Percentiles rank a stretch among this genome's conserved stretches.
Evolutionary conservation across 2,797 vertebrate genomes (phyloP).

Genomic region (Onychomys leucogaster): DNA sequence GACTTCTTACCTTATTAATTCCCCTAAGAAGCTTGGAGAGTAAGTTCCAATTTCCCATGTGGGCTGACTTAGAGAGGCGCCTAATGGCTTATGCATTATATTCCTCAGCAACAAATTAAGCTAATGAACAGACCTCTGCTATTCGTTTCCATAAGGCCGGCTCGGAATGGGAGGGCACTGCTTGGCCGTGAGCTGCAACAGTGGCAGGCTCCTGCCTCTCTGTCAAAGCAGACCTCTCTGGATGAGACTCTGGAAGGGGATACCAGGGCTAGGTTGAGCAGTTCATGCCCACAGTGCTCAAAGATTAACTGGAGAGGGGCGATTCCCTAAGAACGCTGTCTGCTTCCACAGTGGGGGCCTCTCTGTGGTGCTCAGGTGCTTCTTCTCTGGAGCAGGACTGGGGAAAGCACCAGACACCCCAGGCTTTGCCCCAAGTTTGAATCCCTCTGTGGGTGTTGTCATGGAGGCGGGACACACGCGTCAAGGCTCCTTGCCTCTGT

Average conservation of each 20-base stretch:
- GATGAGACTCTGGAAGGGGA: background rate
- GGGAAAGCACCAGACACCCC: background rate
- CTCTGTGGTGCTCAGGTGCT: background rate
- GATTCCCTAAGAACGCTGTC: background rate
- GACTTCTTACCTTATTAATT: conserved; percentile 22
- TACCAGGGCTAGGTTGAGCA: background rate
- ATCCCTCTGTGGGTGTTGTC: background rate
- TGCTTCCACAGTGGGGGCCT: background rate
- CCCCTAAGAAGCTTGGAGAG: background rate
- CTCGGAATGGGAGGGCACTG: background rate
- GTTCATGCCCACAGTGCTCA: background rate
- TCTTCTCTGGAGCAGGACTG: background rate
- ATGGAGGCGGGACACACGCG: no score
- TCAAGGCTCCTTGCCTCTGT: background rate
- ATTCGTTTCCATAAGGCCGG: background rate
- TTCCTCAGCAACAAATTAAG: conserved; percentile 53
- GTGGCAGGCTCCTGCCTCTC: background rate
- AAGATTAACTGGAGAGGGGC: background rate
- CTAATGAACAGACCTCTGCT: conserved; percentile 33
- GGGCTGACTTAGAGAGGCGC: conserved; percentile 26
- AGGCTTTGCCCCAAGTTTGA: background rate
- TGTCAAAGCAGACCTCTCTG: background rate
- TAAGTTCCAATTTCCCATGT: background rate
- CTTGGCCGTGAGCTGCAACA: background rate
- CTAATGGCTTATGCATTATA: background rate